phyloP scores from a whole-genome alignment of 2,888 invertebrate species.

The Aphodius sticticus region DNA sequence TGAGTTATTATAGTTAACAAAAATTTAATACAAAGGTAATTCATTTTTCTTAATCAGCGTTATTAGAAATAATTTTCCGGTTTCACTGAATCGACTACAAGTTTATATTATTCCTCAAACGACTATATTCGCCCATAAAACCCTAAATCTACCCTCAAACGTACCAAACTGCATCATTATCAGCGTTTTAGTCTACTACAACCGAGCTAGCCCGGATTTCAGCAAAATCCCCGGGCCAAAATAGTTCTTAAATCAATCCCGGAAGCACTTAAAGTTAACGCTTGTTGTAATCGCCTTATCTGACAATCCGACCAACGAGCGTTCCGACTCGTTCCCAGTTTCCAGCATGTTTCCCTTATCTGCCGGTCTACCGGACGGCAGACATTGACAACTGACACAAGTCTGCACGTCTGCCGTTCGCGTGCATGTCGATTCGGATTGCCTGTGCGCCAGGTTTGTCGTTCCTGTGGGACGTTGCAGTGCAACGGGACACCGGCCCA shows the following conservation, averaged over 20 bases:
- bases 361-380: neutral
- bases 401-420: neutral
- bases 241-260: neutral
- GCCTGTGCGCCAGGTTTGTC: neutral
- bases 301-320: neutral
- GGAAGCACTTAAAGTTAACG: neutral
- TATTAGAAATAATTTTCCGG: too few relatives aligned
- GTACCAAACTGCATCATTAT: neutral
- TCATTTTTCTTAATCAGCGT: too few relatives aligned
- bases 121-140: neutral
- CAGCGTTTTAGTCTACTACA: neutral
- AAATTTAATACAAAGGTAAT: too few relatives aligned
- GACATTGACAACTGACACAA: neutral
- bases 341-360: neutral
- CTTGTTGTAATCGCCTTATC: neutral
- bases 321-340: too few relatives aligned
- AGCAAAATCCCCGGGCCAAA: neutral
- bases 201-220: neutral
- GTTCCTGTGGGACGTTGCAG: neutral
- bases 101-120: too few relatives aligned
- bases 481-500: neutral
- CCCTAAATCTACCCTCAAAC: neutral
- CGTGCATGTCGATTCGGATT: neutral
- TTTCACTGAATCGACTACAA: too few relatives aligned
- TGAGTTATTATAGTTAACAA: too few relatives aligned